These are phyloP conservation scores for Neofelis nebulosa DNA, from an alignment of 2,113 vertebrate species.

Conservation along the genomic window DNA sequence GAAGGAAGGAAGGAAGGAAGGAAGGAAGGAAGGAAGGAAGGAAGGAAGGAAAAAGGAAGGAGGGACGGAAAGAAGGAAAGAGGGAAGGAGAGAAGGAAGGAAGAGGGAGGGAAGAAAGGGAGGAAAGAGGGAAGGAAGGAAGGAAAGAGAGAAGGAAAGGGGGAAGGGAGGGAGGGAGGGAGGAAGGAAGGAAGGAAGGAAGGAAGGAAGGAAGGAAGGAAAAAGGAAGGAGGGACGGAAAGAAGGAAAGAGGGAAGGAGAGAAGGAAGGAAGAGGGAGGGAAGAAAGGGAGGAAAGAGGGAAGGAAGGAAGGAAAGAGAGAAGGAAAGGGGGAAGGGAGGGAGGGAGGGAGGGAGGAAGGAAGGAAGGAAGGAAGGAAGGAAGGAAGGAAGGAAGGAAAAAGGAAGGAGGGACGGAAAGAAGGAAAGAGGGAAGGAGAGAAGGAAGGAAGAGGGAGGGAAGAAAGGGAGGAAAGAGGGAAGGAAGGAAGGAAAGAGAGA, in stretches of 20 bases:
- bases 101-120: accelerated
- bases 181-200: background rate
- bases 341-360: accelerated
- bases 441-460: background rate
- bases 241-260: background rate
- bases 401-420: no score
- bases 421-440: no score
- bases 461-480: no score
- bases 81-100: no score
- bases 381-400: background rate
- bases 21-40: background rate
- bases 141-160: background rate
- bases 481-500: background rate
- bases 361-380: background rate
- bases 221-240: no score
- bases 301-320: background rate
- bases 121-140: no score
- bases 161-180: background rate
- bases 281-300: no score
- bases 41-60: background rate
- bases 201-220: background rate
- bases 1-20: background rate
- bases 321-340: accelerated
- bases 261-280: background rate
- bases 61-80: background rate